Conservation (phyloP, 2,797 vertebrate species). For the Heterohyrax brucei region DNA sequence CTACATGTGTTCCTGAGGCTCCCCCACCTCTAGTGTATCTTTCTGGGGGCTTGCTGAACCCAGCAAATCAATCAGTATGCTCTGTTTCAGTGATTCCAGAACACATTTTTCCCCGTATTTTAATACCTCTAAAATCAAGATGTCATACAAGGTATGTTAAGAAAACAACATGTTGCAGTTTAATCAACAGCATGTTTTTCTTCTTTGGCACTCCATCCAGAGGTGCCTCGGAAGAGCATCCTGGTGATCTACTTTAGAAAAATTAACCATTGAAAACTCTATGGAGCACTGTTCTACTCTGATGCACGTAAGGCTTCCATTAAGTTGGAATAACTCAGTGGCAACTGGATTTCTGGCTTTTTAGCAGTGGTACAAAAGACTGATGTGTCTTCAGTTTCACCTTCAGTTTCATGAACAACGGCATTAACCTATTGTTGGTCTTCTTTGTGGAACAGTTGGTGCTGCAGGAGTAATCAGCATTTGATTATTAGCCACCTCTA, state of each 20-base stretch:
- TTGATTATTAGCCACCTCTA: neutral
- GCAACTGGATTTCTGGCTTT: neutral
- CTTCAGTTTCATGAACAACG: slow-evolving; percentile 29
- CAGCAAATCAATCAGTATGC: neutral
- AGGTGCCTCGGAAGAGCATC: neutral
- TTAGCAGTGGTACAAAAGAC: neutral
- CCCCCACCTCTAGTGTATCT: neutral
- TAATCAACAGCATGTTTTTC: slow-evolving; percentile 45
- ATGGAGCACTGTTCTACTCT: neutral
- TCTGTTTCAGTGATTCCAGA: neutral
- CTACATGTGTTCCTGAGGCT: neutral
- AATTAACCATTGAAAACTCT: neutral
- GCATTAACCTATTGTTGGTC: neutral
- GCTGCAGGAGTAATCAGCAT: neutral
- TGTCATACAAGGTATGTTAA: slow-evolving; percentile 36
- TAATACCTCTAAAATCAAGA: slow-evolving; percentile 56
- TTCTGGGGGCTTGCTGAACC: slow-evolving; percentile 9
- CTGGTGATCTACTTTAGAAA: neutral
- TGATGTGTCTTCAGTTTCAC: neutral
- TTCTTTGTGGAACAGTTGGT: neutral
- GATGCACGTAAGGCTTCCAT: neutral
- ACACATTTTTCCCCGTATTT: neutral
- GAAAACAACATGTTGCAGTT: slow-evolving; percentile 42
- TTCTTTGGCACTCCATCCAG: neutral
- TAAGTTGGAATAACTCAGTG: neutral